Evolutionary conservation across 2,797 vertebrate genomes (phyloP).

Genomic region (Tachyglossus aculeatus): DNA sequence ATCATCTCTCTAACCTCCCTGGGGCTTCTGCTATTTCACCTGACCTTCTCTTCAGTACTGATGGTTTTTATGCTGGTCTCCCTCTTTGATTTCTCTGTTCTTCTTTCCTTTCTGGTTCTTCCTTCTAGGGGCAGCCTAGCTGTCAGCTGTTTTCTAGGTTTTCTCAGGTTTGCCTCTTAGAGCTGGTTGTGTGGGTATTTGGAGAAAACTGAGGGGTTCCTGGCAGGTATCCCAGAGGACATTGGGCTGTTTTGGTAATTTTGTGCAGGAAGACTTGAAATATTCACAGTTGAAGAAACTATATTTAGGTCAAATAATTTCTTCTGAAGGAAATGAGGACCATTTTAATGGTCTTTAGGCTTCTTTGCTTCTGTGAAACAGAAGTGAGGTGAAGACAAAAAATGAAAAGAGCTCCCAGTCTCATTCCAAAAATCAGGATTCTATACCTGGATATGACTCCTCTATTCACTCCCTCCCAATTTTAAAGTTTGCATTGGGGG

Average conservation of each 20-base stretch:
- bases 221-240: conserved; percentile 7
- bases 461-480: not conserved
- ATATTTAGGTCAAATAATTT: conserved; percentile 14
- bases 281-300: not conserved
- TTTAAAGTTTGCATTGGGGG: conserved; percentile 12
- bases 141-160: not conserved
- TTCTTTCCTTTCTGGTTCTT: conserved; percentile 11
- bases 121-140: conserved; percentile 4
- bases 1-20: not conserved
- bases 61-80: not conserved
- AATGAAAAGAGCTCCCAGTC: not conserved
- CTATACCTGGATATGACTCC: not conserved
- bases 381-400: not conserved
- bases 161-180: conserved; percentile 31
- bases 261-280: not conserved
- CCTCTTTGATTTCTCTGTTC: not conserved
- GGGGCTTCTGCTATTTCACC: not conserved
- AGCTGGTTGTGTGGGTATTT: conserved; percentile 10
- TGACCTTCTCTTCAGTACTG: not conserved
- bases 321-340: not conserved
- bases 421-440: conserved; percentile 6
- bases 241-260: not conserved
- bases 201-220: conserved; percentile 5
- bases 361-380: not conserved
- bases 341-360: not conserved